phyloP scores from a whole-genome alignment of 2,888 invertebrate genomes.

The Torymus texanus region DNA sequence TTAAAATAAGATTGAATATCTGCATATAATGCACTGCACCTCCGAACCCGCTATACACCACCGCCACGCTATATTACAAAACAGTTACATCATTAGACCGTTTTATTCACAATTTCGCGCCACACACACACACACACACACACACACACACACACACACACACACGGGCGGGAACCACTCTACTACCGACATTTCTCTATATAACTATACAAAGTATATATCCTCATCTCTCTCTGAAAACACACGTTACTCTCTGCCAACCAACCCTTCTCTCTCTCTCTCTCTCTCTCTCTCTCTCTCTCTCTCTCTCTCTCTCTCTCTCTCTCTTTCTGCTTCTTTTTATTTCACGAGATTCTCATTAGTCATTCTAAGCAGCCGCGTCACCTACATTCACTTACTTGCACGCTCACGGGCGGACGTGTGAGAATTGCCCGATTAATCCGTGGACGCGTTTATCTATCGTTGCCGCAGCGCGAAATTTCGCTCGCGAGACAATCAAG shows the following conservation, averaged over 20 bases:
- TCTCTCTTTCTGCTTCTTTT: background rate
- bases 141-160: background rate
- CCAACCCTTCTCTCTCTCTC: background rate
- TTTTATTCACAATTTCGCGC: background rate
- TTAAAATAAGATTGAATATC: background rate
- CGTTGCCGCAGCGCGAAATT: constrained; percentile 21
- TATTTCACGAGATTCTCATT: background rate
- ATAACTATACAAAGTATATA: background rate
- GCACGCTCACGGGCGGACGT: background rate
- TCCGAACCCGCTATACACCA: background rate
- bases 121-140: background rate
- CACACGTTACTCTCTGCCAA: background rate
- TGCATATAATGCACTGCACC: background rate
- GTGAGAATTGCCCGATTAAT: constrained; percentile 34
- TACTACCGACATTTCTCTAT: background rate
- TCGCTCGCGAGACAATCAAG: constrained; percentile 33
- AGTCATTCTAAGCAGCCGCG: constrained; percentile 15
- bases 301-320: background rate
- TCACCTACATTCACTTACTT: constrained; percentile 24
- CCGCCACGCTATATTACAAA: background rate
- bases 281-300: background rate
- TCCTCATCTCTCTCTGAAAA: constrained; percentile 4
- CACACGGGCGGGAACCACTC: background rate
- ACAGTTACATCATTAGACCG: constrained; percentile 1
- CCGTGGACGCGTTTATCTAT: constrained; percentile 8